These are phyloP conservation scores for Campylomormyrus numenius DNA, from an alignment of 2,113 vertebrate species.

Conservation along the genomic window DNA sequence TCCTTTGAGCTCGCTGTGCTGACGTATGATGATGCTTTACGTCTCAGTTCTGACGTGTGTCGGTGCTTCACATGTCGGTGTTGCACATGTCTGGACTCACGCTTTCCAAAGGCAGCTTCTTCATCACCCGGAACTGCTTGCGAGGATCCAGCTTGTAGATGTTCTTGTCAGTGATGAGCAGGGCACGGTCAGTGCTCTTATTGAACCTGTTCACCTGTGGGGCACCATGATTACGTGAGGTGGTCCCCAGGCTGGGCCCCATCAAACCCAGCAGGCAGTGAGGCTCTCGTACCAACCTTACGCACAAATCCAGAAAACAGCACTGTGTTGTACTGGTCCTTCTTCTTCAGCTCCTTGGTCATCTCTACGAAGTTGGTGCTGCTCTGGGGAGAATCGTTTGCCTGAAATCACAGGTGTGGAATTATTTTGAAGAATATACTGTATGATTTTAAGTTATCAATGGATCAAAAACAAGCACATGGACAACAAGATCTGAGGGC, in stretches of 20 bases:
- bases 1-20: neutral
- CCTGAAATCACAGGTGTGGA: slow-evolving; percentile 50
- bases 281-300: slow-evolving; percentile 60
- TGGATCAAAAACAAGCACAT: neutral
- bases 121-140: slow-evolving; percentile 74
- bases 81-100: slow-evolving; percentile 53
- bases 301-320: slow-evolving; percentile 81
- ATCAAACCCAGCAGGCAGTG: neutral
- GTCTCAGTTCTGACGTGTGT: neutral
- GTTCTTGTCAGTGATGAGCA: slow-evolving; percentile 78
- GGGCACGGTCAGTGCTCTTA: slow-evolving; percentile 72
- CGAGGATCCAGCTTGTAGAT: slow-evolving; percentile 81
- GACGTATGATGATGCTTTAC: neutral
- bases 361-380: slow-evolving; percentile 58
- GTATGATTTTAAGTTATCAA: neutral
- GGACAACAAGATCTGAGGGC: neutral
- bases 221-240: slow-evolving; percentile 3
- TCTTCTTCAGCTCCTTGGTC: slow-evolving; percentile 66
- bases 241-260: neutral
- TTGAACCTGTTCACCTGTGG: slow-evolving; percentile 79
- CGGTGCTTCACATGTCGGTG: neutral
- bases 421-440: neutral
- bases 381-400: slow-evolving; percentile 63
- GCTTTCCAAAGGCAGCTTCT: slow-evolving; percentile 60
- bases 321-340: slow-evolving; percentile 61